phyloP scores from a whole-genome alignment of 2,888 invertebrate genomes.

The Oscheius onirici region DNA sequence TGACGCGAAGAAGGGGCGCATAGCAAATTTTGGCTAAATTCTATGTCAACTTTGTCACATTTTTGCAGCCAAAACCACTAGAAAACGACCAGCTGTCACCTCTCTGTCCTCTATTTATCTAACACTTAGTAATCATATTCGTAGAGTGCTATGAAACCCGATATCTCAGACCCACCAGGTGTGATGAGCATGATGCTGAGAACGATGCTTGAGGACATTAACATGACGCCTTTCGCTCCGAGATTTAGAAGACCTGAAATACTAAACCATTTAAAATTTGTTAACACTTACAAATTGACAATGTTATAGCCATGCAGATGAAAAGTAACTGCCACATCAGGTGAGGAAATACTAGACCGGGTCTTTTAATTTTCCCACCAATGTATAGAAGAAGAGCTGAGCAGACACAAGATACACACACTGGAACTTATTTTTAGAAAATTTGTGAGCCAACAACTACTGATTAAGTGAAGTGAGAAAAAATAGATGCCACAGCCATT shows the following conservation, averaged over 20 bases:
- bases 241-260: slow-evolving; percentile 47
- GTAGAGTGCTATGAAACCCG: not conserved
- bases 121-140: slow-evolving; percentile 22
- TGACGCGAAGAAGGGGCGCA: too few species aligned
- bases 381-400: slow-evolving; percentile 44
- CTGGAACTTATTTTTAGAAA: slow-evolving; percentile 31
- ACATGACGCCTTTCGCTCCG: slow-evolving; percentile 44
- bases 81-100: slow-evolving; percentile 20
- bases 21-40: too few species aligned
- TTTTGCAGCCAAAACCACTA: too few species aligned
- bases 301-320: slow-evolving; percentile 38
- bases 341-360: slow-evolving; percentile 44
- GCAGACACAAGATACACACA: slow-evolving; percentile 43
- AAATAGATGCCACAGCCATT: slow-evolving; percentile 48
- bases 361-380: slow-evolving; percentile 38
- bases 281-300: slow-evolving; percentile 38
- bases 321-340: slow-evolving; percentile 50
- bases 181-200: slow-evolving; percentile 47
- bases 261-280: not conserved
- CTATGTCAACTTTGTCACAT: too few species aligned
- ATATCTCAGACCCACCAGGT: slow-evolving; percentile 38
- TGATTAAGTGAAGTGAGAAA: slow-evolving; percentile 44
- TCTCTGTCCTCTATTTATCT: slow-evolving; percentile 1
- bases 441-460: slow-evolving; percentile 35
- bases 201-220: slow-evolving; percentile 51